Evolutionary conservation across 2,888 invertebrate genomes (phyloP).

Genomic region (Archips crataeganus): DNA sequence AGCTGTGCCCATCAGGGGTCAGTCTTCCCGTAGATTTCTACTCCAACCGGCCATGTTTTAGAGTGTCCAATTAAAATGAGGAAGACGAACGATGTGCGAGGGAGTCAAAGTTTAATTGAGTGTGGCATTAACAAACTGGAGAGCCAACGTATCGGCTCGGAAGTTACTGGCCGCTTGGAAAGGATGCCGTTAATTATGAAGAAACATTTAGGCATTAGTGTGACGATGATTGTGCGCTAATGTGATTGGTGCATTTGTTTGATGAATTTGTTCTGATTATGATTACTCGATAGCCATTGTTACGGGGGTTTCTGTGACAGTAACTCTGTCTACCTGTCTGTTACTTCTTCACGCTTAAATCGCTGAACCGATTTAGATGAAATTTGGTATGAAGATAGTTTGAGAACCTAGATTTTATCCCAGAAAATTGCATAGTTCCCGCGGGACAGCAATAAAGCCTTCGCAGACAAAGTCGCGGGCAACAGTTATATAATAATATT

Average conservation of each 20-base stretch:
- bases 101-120: slow-evolving; percentile 42
- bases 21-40: slow-evolving; percentile 12
- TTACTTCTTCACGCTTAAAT: too few species aligned
- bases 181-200: background rate
- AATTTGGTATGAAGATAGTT: too few species aligned
- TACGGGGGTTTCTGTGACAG: too few species aligned
- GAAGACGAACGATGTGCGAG: slow-evolving; percentile 38
- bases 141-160: background rate
- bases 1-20: background rate
- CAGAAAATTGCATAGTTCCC: too few species aligned
- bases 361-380: too few species aligned
- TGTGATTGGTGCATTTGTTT: background rate
- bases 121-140: slow-evolving; percentile 36
- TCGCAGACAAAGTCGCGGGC: too few species aligned
- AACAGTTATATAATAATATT: too few species aligned
- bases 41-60: slow-evolving; percentile 8
- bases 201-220: background rate
- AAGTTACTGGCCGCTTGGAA: background rate
- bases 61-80: slow-evolving; percentile 32
- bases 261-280: background rate
- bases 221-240: background rate
- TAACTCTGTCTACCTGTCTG: too few species aligned
- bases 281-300: too few species aligned
- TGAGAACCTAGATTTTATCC: too few species aligned
- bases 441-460: too few species aligned